Base-by-base conservation (phyloP, 2,888 invertebrate species). In the Notodonta ziczac region DNA sequence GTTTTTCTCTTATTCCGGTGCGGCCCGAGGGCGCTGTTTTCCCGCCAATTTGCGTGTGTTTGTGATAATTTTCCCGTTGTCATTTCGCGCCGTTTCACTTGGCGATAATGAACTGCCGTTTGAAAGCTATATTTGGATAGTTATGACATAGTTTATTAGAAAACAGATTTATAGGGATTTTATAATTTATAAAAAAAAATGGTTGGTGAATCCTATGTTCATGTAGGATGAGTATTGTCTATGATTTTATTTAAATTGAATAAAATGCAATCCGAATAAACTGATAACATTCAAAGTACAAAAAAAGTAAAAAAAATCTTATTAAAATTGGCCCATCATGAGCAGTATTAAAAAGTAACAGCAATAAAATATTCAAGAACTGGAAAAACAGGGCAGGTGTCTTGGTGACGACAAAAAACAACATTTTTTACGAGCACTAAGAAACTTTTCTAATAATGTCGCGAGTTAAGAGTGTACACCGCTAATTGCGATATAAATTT, bases 401-500 rank as follows among this genome's bases (percentile, higher is more conserved):
- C 72, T 69, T 13, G 10, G 42, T 44, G 4, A 24, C 64, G 62
- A 70, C 77, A 87, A 91, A 90, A 89, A 89, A 86, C 81, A 65
- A 62, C 72, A 82, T 90, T 91, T 54, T 90, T 91, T 89, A 89
- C 86, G 88, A 84, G 84, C 89, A 80, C 84, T 88, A 88, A 89
- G 82, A 89, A 93, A 93, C 83, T 93, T 93, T 92, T 89, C 89
- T 90, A 91, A 93, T 93, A 92, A 91, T 90, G 91, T 91, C 82
- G 76, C 78, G 78, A 82, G 85, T 88, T 86, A 85, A 88, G 84
- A 87, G 86, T 84, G 83, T 72, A 72, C 81, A 78, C 85, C 90
- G 87, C 91, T 93, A 93, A 93, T 93, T 93, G 87, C 92, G 84
- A 91, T 87, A 93, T 93, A 93, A 93, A 93, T 93, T 91, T 88